Percentiles rank a stretch among this genome's conserved stretches.
Conservation (phyloP, 2,113 vertebrate genomes). For the Melanerpes formicivorus region DNA sequence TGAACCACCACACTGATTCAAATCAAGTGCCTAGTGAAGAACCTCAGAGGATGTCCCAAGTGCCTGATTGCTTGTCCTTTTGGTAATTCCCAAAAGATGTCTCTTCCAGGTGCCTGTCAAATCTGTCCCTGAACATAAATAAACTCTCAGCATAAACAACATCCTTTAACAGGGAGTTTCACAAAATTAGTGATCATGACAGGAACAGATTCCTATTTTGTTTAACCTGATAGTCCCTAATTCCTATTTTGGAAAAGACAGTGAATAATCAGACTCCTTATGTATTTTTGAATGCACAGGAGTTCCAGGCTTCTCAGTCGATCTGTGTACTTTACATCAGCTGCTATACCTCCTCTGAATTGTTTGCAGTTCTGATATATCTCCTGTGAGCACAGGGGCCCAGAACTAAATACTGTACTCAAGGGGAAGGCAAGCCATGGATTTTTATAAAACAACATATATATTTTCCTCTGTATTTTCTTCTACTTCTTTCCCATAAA, state of each 20-base stretch:
- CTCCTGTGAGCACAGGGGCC: not conserved
- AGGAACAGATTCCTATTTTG: not conserved
- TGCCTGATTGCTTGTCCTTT: not conserved
- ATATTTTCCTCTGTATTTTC: not conserved
- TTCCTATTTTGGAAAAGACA: not conserved
- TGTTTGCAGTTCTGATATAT: not conserved
- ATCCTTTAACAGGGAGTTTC: not conserved
- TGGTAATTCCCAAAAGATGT: not conserved
- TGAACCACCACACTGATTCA: not conserved
- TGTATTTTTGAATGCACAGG: not conserved
- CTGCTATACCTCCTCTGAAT: not conserved
- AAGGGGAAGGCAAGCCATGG: rapidly evolving
- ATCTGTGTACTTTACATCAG: not conserved
- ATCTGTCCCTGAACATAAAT: not conserved
- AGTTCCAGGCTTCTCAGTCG: not conserved
- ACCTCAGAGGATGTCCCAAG: not conserved
- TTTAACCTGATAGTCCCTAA: not conserved
- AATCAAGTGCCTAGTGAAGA: not conserved
- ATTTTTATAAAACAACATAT: not conserved
- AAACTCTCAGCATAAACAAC: not conserved
- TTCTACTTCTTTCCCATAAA: not conserved
- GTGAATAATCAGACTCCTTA: not conserved
- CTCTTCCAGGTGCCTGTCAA: not conserved
- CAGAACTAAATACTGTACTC: not conserved
- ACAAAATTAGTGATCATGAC: not conserved